phyloP scores from a whole-genome alignment of 92 coral and sea anemone species.

The Isaurus tuberculatus region DNA sequence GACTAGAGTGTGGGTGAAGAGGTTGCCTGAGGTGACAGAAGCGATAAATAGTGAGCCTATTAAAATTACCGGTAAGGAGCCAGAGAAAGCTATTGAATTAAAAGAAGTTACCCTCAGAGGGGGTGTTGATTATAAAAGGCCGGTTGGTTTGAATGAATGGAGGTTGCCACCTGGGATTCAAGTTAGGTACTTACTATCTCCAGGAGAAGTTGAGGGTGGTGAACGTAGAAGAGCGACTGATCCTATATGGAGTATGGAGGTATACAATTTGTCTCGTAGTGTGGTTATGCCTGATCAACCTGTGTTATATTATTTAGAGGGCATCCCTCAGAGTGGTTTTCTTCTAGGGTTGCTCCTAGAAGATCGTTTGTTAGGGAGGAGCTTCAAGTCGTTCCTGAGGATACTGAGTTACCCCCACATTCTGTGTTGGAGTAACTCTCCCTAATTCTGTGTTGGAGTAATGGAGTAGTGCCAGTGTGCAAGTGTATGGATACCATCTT shows the following conservation, averaged over 20 bases:
- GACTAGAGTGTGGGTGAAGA: too few relatives aligned
- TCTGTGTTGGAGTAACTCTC: neutral
- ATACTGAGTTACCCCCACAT: neutral
- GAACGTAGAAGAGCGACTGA: too few relatives aligned
- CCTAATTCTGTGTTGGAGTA: too few relatives aligned
- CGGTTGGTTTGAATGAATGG: conserved; percentile 41
- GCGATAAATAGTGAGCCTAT: too few relatives aligned
- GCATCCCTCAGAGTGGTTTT: too few relatives aligned
- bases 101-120: conserved; percentile 25
- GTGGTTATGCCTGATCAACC: too few relatives aligned
- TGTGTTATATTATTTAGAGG: too few relatives aligned
- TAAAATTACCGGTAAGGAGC: neutral
- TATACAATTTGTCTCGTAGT: too few relatives aligned
- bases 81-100: conserved; percentile 18
- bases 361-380: conserved; percentile 31
- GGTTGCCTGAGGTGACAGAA: too few relatives aligned
- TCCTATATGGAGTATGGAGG: too few relatives aligned
- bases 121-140: conserved; percentile 24
- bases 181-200: conserved; percentile 46
- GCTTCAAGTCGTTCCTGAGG: conserved; percentile 31
- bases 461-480: too few relatives aligned
- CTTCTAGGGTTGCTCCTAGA: conserved; percentile 35
- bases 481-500: neutral
- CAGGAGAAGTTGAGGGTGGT: conserved; percentile 44
- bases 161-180: conserved; percentile 42